Base-by-base conservation (phyloP, 2,113 vertebrate genomes). In the Puntigrus tetrazona region DNA sequence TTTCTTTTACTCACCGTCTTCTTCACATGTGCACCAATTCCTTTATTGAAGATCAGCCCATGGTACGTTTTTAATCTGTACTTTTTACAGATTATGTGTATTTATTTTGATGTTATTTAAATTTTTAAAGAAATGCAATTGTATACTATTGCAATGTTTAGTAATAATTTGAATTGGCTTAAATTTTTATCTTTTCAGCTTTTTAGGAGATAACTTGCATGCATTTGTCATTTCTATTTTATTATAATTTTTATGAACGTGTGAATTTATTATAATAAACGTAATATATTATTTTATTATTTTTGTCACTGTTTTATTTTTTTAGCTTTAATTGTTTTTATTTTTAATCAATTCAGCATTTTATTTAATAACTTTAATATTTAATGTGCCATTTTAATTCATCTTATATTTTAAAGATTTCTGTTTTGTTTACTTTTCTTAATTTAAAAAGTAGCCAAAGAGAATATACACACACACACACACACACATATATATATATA, bases 21-120 rank as follows among this genome's bases (percentile, higher is more conserved):
- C 90, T 97, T 97, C 92, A 97, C 96, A 1, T 97, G 96, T 88
- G 95, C 95, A 79, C 96, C 96, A 10, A 97, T 97, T 90, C 96
- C 96, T 79, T 89, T 97, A 2, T 96, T 97, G 96, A 96, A 96
- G 94, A 96, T 96, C 91, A 97, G 96, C 89, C 96, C 96, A 0
- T 96, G 96, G 96, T 97, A 87, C 9, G 94, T 94, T 5, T 22
- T 7, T 22, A 0, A 22, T 8, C 0, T 29, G 5, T 38, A 2
- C 22, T 31, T 34, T 27, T 20, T 27, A 16, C 29, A 45, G 45
- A 14, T 59, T 11, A n/a, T 11, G 18, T 78, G 1, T 7, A 14
- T 3, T 59, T 57, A 20, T 29, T 78, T 22, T 8, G 10, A 2
- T 52, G 50, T 20, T 7, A 22, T 52, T 22, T 50, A 52, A 20